A percentile compares a stretch with the other conserved stretches of the same genome.
These are phyloP conservation scores for Caenorhabditis imperialis DNA, from an alignment of 2,888 invertebrate species.

Conservation along the genomic window DNA sequence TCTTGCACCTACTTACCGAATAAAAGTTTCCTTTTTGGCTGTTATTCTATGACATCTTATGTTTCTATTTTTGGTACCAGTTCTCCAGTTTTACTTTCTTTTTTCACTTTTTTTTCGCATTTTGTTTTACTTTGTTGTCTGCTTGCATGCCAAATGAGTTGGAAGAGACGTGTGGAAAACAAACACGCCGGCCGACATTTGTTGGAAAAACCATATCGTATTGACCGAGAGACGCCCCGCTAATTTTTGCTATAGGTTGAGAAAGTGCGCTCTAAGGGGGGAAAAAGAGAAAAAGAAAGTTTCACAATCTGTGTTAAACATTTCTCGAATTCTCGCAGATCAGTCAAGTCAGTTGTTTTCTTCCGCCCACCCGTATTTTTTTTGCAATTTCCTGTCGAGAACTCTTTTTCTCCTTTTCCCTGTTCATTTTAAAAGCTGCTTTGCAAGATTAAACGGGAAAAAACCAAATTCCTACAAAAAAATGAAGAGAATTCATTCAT, in stretches of 20 bases:
- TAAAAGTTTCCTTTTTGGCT: slow-evolving; percentile 9
- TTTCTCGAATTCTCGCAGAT: slow-evolving; percentile 31
- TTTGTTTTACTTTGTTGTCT: slow-evolving; percentile 10
- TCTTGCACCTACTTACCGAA: slow-evolving; percentile 3
- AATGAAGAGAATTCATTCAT: no score
- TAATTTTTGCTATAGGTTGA: slow-evolving; percentile 35
- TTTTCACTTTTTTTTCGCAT: slow-evolving; percentile 10
- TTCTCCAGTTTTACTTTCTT: slow-evolving; percentile 24
- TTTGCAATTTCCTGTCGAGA: slow-evolving; percentile 5
- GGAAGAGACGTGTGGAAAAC: slow-evolving; percentile 39
- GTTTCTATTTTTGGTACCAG: slow-evolving; percentile 3
- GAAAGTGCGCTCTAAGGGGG: slow-evolving; percentile 1
- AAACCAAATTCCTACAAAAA: no score
- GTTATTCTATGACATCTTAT: neutral
- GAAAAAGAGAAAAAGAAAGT: slow-evolving; percentile 2
- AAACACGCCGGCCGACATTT: slow-evolving; percentile 39
- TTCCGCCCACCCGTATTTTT: slow-evolving; percentile 20
- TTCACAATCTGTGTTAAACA: slow-evolving; percentile 10
- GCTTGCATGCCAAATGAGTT: slow-evolving; percentile 46
- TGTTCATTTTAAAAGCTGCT: no score
- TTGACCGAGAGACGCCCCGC: slow-evolving; percentile 41
- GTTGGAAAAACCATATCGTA: slow-evolving; percentile 48
- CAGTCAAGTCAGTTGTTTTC: slow-evolving; percentile 12
- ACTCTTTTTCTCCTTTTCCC: neutral
- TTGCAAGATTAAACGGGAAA: no score